Base-by-base conservation (phyloP, 2,113 vertebrate genomes). In the Xerus inauris region DNA sequence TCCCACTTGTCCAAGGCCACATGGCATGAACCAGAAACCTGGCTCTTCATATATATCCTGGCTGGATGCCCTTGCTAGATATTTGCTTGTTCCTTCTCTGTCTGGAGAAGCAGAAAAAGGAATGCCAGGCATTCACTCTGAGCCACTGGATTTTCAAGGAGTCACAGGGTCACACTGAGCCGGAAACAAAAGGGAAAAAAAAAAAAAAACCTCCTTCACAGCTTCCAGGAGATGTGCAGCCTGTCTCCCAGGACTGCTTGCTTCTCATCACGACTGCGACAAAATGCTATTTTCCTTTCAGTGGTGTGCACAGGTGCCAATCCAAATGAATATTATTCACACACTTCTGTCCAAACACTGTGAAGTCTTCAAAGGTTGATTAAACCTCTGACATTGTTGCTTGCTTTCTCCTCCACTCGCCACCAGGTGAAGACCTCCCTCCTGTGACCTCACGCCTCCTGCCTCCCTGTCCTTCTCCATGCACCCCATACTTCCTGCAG, bases 281-380 rank as follows among this genome's bases (percentile, higher is more conserved):
- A 92, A 96, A 98, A 93, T 79, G 45, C 95, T 26, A 0, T 97
- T 89, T 97, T 94, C 97, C 96, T 67, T 3, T 71, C 76, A 83
- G 62, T 0, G 8, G 89, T 45, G 93, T 0, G 93, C 35, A 4
- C 59, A 47, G 45, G 0, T 49, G 40, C 88, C 47, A 30, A 13
- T 62, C 92, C 73, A 35, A 97, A 96, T 14, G 95, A 97, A 94
- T 4, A 49, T 77, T 76, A 35, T 94, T 64, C 54, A 59, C 95
- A 49, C 47, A 1, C 94, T 95, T 96, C 97, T 98, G 98, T 98
- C 96, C 96, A 69, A 96, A 97, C 72, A 0, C 2, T 77, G 95
- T 76, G 5, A 57, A 96, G 94, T 92, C 98, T 98, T 97, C 83
- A 96, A 94, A 97, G 93, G 89, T 80, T 95, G 17, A 87, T 97